Base-by-base conservation (phyloP, 2,888 invertebrate genomes). In the Drosophila pegasa region DNA sequence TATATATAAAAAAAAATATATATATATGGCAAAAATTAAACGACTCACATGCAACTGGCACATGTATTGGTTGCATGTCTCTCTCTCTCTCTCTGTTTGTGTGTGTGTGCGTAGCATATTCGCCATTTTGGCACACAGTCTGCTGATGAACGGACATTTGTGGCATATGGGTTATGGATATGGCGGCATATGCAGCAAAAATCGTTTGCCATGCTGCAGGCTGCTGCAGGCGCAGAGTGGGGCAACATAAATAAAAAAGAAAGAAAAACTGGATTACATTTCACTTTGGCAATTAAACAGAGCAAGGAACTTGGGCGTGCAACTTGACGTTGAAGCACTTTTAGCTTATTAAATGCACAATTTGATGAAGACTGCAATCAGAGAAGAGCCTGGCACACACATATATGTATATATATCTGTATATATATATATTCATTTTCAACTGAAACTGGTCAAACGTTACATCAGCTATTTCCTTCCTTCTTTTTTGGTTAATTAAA, bases 11-110 rank as follows among this genome's bases (percentile, higher is more conserved):
- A 25, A 25, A 25, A 25, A 5, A 6, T 14, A 57, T 35, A 56
- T 47, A 65, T 75, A 45, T 85, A 75, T 78, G 63, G 77, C 76
- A 82, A 82, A 85, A 87, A 87, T 84, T 84, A 85, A 87, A 85
- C 80, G 82, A 80, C 74, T 81, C 75, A 54, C 74, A 55, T 50
- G 54, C 63, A 54, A 51, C 62, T 57, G 47, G 47, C 73, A 67
- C 55, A 66, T 54, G 52, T 62, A 73, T 73, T 67, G 60, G 48
- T 50, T 45, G 47, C 43, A 16, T 60, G 16, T 60, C 20, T 37
- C 40, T 37, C 61, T 29, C 35, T 37, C 41, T 60, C 20, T 37
- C 40, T 37, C 61, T 29, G 38, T 37, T 40, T 37, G 43, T 18
- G 61, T 14, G 18, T 56, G 52, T 60, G 58, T 38, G 54, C 18